These are phyloP conservation scores for Sinopyrophorus schimmeli DNA, from an alignment of 2,888 invertebrate genomes.

Conservation along the genomic window DNA sequence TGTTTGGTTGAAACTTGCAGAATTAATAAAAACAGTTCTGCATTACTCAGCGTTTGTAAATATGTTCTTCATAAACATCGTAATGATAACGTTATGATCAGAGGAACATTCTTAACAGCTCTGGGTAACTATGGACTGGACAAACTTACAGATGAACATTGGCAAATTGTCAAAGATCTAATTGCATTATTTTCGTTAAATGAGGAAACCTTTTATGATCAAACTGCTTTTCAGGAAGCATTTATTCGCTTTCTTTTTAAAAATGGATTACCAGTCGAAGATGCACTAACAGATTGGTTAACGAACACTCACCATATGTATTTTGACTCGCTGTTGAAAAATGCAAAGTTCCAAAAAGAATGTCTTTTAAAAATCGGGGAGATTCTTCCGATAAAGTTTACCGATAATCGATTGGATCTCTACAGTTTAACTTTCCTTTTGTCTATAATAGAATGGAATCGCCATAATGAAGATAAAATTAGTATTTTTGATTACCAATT, in stretches of 20 bases:
- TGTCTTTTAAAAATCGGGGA: too few species aligned
- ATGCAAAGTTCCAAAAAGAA: too few species aligned
- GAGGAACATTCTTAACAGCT: constrained; percentile 3
- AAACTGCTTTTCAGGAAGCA: background rate
- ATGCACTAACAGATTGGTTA: too few species aligned
- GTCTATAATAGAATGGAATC: too few species aligned
- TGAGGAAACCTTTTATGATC: constrained; percentile 13
- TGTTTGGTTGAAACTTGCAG: constrained; percentile 16
- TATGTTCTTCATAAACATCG: constrained; percentile 17
- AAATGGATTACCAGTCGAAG: constrained; percentile 3
- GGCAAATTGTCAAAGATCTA: constrained; percentile 19
- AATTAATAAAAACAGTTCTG: constrained; percentile 11
- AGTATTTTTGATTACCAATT: too few species aligned
- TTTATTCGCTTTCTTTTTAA: constrained; percentile 12
- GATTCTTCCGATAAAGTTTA: too few species aligned
- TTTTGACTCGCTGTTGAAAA: too few species aligned
- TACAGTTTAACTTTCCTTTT: too few species aligned
- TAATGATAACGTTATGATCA: constrained; percentile 12
- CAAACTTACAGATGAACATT: constrained; percentile 11
- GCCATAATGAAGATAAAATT: too few species aligned
- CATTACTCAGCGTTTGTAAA: constrained; percentile 14
- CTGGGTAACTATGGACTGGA: constrained; percentile 6
- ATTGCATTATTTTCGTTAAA: constrained; percentile 15
- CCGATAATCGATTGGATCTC: too few species aligned
- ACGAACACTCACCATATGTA: too few species aligned